Base-by-base conservation (phyloP, 2,113 vertebrate species). In the Cheirogaleus medius region DNA sequence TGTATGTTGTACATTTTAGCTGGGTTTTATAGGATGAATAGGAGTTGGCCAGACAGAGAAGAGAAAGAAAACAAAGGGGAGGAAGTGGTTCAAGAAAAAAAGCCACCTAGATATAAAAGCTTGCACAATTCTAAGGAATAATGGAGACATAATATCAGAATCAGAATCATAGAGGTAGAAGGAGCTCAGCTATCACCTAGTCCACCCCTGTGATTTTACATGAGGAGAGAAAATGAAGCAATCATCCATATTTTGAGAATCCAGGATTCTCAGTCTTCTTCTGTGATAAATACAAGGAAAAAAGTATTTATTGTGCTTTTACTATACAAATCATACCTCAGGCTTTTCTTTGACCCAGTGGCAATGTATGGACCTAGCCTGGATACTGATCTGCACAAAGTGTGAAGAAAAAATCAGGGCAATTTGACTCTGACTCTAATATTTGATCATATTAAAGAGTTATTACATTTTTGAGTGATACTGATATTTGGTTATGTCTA, bases 341-440 rank as follows among this genome's bases (percentile, higher is more conserved):
- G 29, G 49, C 4, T 4, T 39, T 69, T 89, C n/a, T 90, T 49
- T 56, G 20, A 56, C 27, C 23, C 32, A 73, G 4, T 14, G 56
- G 21, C 18, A 91, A 32, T 69, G n/a, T 44, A 37, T n/a, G 44
- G n/a, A 37, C 37, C 39, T 84, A 80, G 47, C 21, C 49, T 84
- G 85, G 42, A 68, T 86, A 0, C 27, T 80, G 58, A 77, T 74
- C 52, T 89, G 15, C 44, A 25, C 58, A 91, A 69, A 76, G 1
- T 25, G 56, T 44, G 25, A 60, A 44, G 60, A 54, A 84, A 80
- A 96, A 42, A n/a, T 78, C 44, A 73, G 32, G 21, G 34, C 23
- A 84, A 63, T 94, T 93, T 64, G 69, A 94, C 27, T 86, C 21
- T 88, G 64, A 56, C 29, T 78, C 13, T 97, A 81, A 63, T 88